Conservation (phyloP, 2,888 invertebrate genomes). For the Lydus trimaculatus region DNA sequence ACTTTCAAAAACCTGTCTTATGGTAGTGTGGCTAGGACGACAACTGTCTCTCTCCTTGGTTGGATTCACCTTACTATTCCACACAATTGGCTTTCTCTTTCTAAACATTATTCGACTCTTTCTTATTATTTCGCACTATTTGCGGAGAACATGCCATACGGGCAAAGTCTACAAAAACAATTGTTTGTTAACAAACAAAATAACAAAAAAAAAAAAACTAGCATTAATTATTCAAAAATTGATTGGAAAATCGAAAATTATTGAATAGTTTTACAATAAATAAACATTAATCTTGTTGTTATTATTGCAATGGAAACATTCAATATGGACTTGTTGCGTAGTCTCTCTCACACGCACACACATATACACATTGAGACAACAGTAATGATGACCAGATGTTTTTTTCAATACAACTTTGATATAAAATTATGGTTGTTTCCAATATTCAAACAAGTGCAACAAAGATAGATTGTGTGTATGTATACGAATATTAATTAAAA, state of each 20-base stretch:
- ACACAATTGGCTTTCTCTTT: constrained; percentile 51
- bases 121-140: constrained; percentile 35
- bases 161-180: constrained; percentile 42
- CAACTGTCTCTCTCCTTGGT: constrained; percentile 56
- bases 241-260: not conserved
- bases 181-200: not conserved
- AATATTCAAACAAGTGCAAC: not conserved
- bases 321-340: not conserved
- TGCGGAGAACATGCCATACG: constrained; percentile 41
- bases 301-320: not conserved
- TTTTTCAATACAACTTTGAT: not conserved
- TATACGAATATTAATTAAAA: not conserved
- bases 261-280: not conserved
- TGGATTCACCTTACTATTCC: constrained; percentile 58
- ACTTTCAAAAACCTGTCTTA: constrained; percentile 60
- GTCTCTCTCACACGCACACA: not conserved
- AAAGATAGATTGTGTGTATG: not conserved
- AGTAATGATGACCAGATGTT: not conserved
- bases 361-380: not conserved
- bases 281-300: not conserved
- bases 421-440: not conserved
- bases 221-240: not conserved
- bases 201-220: not conserved
- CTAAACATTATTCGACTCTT: constrained; percentile 42
- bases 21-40: constrained; percentile 18